These are phyloP conservation scores for Drosophila lowei DNA, from an alignment of 1,140 invertebrate genomes.

Conservation along the genomic window DNA sequence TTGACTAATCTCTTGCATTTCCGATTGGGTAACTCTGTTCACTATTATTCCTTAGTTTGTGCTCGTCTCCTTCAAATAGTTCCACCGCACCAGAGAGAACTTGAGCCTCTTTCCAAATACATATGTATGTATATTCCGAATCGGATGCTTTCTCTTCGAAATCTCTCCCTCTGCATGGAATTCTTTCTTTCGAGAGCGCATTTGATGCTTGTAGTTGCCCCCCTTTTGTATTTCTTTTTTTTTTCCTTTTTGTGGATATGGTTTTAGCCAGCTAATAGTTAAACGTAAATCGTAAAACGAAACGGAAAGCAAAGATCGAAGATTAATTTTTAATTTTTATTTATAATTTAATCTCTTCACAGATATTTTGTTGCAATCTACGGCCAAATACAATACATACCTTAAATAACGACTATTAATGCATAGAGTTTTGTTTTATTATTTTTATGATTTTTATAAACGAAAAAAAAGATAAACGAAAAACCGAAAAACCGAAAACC, in stretches of 20 bases:
- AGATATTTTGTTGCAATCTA: slow-evolving; percentile 83
- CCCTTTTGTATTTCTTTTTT: not conserved
- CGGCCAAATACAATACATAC: slow-evolving; percentile 83
- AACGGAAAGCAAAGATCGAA: slow-evolving; percentile 47
- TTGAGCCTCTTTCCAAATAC: slow-evolving; percentile 37
- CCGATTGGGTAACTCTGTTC: slow-evolving; percentile 59
- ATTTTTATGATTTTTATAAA: slow-evolving; percentile 58
- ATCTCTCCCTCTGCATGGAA: slow-evolving; percentile 38
- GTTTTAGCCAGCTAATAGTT: slow-evolving; percentile 55
- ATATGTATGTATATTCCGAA: slow-evolving; percentile 10
- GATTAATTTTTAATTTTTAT: slow-evolving; percentile 79
- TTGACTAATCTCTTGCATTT: slow-evolving; percentile 75
- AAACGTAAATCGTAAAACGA: slow-evolving; percentile 45
- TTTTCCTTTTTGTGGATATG: slow-evolving; percentile 51
- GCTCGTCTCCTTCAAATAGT: slow-evolving; percentile 40
- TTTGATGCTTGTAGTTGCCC: slow-evolving; percentile 66
- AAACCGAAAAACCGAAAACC: slow-evolving; percentile 9
- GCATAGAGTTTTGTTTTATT: slow-evolving; percentile 68
- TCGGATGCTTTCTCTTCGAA: slow-evolving; percentile 31
- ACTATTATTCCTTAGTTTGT: slow-evolving; percentile 47
- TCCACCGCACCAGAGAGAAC: slow-evolving; percentile 27
- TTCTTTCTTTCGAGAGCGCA: slow-evolving; percentile 36
- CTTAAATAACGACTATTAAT: slow-evolving; percentile 78
- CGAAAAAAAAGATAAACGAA: slow-evolving; percentile 35
- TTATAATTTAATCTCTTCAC: slow-evolving; percentile 83